Percentiles rank a stretch among this genome's conserved stretches.
These are phyloP conservation scores for Odontocerum albicorne DNA, from an alignment of 2,888 invertebrate genomes.

Conservation along the genomic window DNA sequence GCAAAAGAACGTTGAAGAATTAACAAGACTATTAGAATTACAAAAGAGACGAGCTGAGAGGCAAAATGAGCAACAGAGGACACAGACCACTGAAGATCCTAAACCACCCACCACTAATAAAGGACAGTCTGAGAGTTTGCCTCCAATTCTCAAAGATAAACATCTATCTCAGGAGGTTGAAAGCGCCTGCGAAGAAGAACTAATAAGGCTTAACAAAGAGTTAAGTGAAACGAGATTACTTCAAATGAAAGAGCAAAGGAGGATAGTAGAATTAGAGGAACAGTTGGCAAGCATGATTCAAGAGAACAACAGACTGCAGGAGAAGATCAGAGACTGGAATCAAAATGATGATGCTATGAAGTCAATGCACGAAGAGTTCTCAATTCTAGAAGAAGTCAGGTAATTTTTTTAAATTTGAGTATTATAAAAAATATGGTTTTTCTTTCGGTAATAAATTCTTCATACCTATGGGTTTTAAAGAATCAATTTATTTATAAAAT, in stretches of 20 bases:
- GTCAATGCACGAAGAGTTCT: constrained; percentile 81
- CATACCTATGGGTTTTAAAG: too few species aligned
- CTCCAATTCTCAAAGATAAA: constrained; percentile 25
- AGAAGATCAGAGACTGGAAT: constrained; percentile 65
- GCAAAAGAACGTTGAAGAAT: constrained; percentile 77
- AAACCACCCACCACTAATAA: constrained; percentile 33
- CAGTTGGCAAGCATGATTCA: constrained; percentile 71
- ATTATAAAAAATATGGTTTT: not conserved
- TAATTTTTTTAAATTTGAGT: constrained; percentile 45
- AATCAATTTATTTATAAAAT: too few species aligned
- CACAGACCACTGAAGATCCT: constrained; percentile 53
- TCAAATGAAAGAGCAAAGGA: constrained; percentile 70
- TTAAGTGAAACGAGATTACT: constrained; percentile 70
- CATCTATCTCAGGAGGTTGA: constrained; percentile 26
- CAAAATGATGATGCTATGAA: constrained; percentile 75
- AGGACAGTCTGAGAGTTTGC: constrained; percentile 26
- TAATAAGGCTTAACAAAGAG: constrained; percentile 64
- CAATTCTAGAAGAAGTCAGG: constrained; percentile 84
- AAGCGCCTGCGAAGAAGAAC: constrained; percentile 43
- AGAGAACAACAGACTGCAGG: constrained; percentile 71
- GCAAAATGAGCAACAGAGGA: constrained; percentile 49
- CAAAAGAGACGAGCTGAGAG: constrained; percentile 61
- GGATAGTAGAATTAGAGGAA: constrained; percentile 74
- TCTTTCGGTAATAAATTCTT: too few species aligned
- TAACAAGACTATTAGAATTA: constrained; percentile 62